Conservation (phyloP, 2,113 vertebrate species). For the Ammospiza caudacuta region DNA sequence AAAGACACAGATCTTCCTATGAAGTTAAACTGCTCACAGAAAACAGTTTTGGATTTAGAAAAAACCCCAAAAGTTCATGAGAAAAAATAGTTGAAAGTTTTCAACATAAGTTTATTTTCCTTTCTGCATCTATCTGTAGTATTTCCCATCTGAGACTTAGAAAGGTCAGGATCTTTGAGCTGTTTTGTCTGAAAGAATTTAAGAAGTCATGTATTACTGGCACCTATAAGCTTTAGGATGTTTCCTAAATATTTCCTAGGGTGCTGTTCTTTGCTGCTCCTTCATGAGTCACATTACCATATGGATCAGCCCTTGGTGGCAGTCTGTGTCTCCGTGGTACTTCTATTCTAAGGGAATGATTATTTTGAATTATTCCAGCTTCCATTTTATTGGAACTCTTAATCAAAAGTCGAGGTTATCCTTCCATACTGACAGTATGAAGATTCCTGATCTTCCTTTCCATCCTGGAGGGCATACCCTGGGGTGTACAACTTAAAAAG, state of each 20-base stretch:
- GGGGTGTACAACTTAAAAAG: not conserved
- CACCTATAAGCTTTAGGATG: not conserved
- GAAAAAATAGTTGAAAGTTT: not conserved
- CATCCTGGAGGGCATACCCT: not conserved
- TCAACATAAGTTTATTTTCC: not conserved
- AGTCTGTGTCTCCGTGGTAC: not conserved
- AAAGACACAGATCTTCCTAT: not conserved
- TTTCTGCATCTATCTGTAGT: not conserved
- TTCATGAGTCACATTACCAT: not conserved
- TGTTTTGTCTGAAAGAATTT: not conserved
- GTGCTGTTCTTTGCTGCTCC: not conserved
- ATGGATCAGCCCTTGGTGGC: not conserved
- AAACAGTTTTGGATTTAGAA: not conserved
- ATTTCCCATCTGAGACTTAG: not conserved
- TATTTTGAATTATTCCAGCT: not conserved
- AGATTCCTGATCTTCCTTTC: not conserved
- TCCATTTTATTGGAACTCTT: not conserved
- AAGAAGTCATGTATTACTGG: not conserved
- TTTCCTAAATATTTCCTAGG: not conserved
- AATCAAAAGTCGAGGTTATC: not conserved
- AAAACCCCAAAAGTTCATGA: fast-evolving
- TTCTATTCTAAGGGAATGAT: not conserved
- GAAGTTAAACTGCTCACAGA: fast-evolving
- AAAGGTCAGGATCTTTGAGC: not conserved
- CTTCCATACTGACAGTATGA: not conserved